Evolutionary conservation across 2,888 invertebrate species (phyloP).

Genomic region (Pyralis farinalis): DNA sequence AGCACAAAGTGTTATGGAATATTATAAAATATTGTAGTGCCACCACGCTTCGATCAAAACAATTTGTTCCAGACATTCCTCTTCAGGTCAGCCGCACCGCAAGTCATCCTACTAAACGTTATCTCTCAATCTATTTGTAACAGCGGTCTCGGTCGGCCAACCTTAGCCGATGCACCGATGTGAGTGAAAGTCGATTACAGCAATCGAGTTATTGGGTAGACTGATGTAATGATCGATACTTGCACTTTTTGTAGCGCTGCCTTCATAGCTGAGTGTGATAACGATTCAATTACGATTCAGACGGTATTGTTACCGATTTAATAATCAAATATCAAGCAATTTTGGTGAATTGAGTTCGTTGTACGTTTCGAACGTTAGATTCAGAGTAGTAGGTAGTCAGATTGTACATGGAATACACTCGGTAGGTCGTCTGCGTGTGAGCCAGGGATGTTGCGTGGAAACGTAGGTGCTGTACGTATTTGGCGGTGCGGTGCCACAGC

Average conservation of each 20-base stretch:
- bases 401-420: no score
- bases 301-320: conserved; percentile 7
- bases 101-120: conserved; percentile 12
- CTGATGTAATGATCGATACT: conserved; percentile 63
- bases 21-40: no score
- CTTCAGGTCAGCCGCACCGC: background rate
- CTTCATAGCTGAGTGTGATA: conserved; percentile 36
- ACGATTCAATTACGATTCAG: conserved; percentile 37
- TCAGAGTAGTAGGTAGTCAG: no score
- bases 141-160: conserved; percentile 40
- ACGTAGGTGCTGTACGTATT: no score
- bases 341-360: conserved; percentile 2
- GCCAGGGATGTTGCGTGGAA: no score
- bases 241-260: conserved; percentile 47
- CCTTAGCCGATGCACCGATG: conserved; percentile 49
- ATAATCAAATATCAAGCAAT: conserved; percentile 2
- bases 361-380: no score
- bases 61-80: background rate
- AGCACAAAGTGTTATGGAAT: no score
- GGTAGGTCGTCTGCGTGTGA: no score
- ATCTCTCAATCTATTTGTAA: conserved; percentile 33
- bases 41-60: background rate
- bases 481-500: no score
- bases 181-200: conserved; percentile 71
- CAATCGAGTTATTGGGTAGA: conserved; percentile 64